phyloP scores from a whole-genome alignment of 2,888 invertebrate species.

The Agrypnus murinus region DNA sequence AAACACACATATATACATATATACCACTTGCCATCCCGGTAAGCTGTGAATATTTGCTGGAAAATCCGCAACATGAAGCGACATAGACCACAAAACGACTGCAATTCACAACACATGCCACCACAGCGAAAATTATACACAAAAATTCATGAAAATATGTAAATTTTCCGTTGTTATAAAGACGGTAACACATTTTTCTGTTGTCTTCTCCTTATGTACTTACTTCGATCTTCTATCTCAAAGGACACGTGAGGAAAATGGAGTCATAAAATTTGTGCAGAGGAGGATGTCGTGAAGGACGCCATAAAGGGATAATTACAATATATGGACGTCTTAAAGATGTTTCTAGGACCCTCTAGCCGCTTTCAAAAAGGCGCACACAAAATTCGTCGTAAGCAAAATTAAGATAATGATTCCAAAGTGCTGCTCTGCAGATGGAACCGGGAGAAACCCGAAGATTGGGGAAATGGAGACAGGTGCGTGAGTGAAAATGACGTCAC shows the following conservation, averaged over 20 bases:
- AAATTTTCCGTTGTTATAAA: slow-evolving; percentile 46
- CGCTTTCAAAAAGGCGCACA: slow-evolving; percentile 43
- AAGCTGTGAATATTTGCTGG: slow-evolving; percentile 44
- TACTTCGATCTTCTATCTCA: slow-evolving; percentile 39
- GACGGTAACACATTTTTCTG: slow-evolving; percentile 36
- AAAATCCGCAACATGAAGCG: slow-evolving; percentile 41
- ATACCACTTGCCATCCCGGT: slow-evolving; percentile 25
- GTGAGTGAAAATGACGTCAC: slow-evolving; percentile 44
- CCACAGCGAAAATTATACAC: slow-evolving; percentile 48
- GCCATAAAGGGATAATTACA: slow-evolving; percentile 48
- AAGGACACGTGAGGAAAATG: slow-evolving; percentile 34
- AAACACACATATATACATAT: too few relatives aligned
- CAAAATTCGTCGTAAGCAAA: slow-evolving; percentile 50
- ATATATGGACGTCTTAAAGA: slow-evolving; percentile 46
- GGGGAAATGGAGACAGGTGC: slow-evolving; percentile 49
- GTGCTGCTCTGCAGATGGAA: slow-evolving; percentile 53
- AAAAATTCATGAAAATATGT: slow-evolving; percentile 52
- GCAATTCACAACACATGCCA: slow-evolving; percentile 49
- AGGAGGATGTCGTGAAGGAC: slow-evolving; percentile 24
- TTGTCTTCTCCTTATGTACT: slow-evolving; percentile 29
- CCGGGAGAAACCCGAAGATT: slow-evolving; percentile 26
- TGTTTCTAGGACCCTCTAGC: slow-evolving; percentile 42
- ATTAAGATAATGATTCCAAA: slow-evolving; percentile 55
- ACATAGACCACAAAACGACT: slow-evolving; percentile 48
- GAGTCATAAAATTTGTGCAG: slow-evolving; percentile 42